Base-by-base conservation (phyloP, 1,140 invertebrate genomes). In the Teleogryllus occipitalis region DNA sequence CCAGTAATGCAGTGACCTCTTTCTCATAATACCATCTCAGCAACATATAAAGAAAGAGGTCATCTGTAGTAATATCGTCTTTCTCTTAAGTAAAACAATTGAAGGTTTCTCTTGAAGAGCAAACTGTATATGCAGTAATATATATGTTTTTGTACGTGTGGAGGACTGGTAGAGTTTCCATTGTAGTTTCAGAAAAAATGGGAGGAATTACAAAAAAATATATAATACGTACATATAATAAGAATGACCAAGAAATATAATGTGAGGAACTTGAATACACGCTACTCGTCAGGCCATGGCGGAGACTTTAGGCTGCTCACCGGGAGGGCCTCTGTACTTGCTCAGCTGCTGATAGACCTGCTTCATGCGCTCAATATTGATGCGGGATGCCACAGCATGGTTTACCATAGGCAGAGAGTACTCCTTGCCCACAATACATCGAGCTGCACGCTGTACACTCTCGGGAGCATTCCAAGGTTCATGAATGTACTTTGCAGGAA, bases 401-500 rank as follows among this genome's bases (percentile, higher is more conserved):
- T 96, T 93, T 0, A 97, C 91, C 89, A 97, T 97, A 1, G 95
- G 95, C 80, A 94, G 81, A 0, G 95, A 93, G 84, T 97, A 97
- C 84, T 97, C 93, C 82, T 91, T 89, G 7, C 95, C 95, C 73
- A 97, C 90, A 21, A 95, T 90, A 85, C 96, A 97, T 82, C 92
- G 92, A 0, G 94, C 91, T n/a, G 91, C 88, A 82, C 89, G 86
- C 85, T 97, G 96, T 8, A 96, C 90, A 75, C 87, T 87, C 75
- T 93, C 89, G 0, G 95, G 94, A 0, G 95, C 94, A 81, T 90
- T 91, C 96, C 95, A 97, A 0, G 96, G 96, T 83, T 96, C 95
- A 84, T 96, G 95, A 80, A 97, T 96, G 84, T 95, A 97, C 82
- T 92, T 90, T 7, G 92, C 90, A 2, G 95, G 95, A 85, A 95